These are phyloP conservation scores for Apteryx owenii DNA, from an alignment of 2,113 vertebrate species.

Conservation along the genomic window DNA sequence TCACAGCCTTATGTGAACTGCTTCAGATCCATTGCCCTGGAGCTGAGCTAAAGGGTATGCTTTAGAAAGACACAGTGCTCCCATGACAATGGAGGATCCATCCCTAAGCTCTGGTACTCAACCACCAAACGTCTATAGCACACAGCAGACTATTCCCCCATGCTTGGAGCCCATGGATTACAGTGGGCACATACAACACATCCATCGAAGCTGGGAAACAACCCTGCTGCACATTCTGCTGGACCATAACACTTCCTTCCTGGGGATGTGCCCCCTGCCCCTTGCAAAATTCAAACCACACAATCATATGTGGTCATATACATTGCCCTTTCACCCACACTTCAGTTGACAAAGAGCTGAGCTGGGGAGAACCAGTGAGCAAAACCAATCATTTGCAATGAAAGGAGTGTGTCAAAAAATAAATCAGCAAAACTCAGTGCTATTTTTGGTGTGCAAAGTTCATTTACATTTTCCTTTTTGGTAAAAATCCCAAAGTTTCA, in stretches of 20 bases:
- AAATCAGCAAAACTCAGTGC: constrained; percentile 49
- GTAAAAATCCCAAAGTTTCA: constrained; percentile 54
- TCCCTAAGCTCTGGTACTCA: neutral
- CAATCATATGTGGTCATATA: neutral
- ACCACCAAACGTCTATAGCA: neutral
- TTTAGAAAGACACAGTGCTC: neutral
- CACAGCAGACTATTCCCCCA: neutral
- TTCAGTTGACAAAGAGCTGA: neutral
- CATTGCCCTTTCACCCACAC: neutral
- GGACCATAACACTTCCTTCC: neutral
- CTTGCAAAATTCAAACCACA: neutral
- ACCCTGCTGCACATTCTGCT: neutral
- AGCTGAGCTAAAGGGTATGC: neutral
- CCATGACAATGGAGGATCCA: neutral
- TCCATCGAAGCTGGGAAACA: neutral
- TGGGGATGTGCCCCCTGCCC: neutral
- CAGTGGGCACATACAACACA: neutral
- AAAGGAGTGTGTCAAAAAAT: neutral
- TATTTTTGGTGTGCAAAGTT: constrained; percentile 62
- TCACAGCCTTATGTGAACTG: neutral
- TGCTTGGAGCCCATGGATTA: neutral
- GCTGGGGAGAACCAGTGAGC: neutral
- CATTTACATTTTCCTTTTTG: constrained; percentile 60
- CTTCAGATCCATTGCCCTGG: neutral
- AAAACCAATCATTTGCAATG: neutral